Percentiles rank a stretch among this genome's conserved stretches.
Conservation (phyloP, 2,888 invertebrate genomes). For the Neuroscelio doddi region DNA sequence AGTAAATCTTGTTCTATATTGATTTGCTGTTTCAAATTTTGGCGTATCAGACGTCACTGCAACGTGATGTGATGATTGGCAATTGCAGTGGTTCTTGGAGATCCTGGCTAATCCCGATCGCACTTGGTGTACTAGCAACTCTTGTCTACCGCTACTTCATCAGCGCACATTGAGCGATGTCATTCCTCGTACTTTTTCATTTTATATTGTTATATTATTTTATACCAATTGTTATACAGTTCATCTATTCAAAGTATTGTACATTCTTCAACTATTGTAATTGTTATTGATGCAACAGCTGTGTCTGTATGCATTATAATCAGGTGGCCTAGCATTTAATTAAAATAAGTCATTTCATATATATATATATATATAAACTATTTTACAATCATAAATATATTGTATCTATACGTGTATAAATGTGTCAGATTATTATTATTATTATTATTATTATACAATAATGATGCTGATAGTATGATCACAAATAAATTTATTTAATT, state of each 20-base stretch:
- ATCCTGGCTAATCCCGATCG: constrained; percentile 73
- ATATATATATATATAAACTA: no score
- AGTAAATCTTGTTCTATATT: no score
- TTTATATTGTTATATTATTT: constrained; percentile 16
- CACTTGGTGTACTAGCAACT: constrained; percentile 71
- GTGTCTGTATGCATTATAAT: constrained; percentile 8
- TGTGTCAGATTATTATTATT: not conserved
- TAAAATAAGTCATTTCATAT: constrained; percentile 1
- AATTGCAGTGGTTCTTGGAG: constrained; percentile 73
- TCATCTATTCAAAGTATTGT: constrained; percentile 22
- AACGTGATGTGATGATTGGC: constrained; percentile 65
- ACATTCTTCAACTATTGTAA: constrained; percentile 15
- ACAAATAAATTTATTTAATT: no score
- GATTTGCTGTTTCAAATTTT: constrained; percentile 10
- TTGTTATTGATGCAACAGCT: constrained; percentile 2
- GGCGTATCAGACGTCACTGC: constrained; percentile 55
- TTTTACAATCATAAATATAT: not conserved
- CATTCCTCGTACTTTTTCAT: constrained; percentile 15
- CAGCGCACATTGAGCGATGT: constrained; percentile 57
- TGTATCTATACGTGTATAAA: constrained; percentile 7
- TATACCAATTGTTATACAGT: constrained; percentile 23
- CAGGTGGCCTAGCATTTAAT: constrained; percentile 18
- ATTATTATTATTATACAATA: not conserved
- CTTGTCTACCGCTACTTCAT: constrained; percentile 72
- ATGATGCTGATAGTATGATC: not conserved